These are phyloP conservation scores for Quadroppia sp. DNA, from an alignment of 2,888 invertebrate genomes.

Conservation along the genomic window DNA sequence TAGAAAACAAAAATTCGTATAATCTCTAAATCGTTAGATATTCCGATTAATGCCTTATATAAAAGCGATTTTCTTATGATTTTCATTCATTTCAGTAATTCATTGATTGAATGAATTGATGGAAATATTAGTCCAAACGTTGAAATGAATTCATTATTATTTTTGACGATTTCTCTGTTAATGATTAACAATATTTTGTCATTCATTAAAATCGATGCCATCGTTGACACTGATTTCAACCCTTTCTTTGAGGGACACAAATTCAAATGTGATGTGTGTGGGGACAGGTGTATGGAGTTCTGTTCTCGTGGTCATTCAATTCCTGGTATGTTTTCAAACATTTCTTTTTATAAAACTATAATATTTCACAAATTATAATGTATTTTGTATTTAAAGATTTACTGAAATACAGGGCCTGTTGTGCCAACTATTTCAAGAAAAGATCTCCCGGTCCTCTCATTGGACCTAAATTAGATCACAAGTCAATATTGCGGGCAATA, in stretches of 20 bases:
- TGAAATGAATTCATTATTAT: constrained; percentile 5
- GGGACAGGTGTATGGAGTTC: not conserved
- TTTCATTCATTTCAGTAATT: no score
- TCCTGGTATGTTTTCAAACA: not conserved
- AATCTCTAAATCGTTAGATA: no score
- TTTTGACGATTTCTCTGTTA: not conserved
- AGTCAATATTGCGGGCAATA: no score
- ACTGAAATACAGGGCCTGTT: not conserved
- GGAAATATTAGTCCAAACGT: no score
- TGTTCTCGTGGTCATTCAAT: not conserved
- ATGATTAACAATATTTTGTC: not conserved
- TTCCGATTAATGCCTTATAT: no score
- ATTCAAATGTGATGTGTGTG: not conserved
- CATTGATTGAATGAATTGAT: no score
- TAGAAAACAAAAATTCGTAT: no score
- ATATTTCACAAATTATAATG: not conserved
- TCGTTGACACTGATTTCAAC: not conserved
- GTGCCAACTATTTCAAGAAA: constrained; percentile 14
- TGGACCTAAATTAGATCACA: no score
- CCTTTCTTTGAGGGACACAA: not conserved
- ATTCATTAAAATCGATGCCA: constrained; percentile 20
- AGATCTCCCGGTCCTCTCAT: no score
- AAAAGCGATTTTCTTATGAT: no score
- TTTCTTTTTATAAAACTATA: not conserved
- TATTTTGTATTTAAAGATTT: not conserved